Percentiles rank a stretch among this genome's conserved stretches.
Evolutionary conservation across 1,140 invertebrate species (phyloP).

Genomic region (Camponotus pennsylvanicus): DNA sequence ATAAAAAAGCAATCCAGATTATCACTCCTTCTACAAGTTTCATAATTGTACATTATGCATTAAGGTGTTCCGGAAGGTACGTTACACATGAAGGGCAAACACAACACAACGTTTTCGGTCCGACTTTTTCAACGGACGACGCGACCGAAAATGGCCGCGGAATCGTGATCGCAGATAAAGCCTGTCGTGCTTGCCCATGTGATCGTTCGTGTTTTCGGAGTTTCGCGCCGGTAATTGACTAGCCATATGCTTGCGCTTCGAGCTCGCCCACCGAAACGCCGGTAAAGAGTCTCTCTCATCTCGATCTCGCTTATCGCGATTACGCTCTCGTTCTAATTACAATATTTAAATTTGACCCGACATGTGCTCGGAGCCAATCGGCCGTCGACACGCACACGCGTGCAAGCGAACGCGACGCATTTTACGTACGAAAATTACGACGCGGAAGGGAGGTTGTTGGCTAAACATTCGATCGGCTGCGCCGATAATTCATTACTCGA

Average conservation of each 20-base stretch:
- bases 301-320: constrained; percentile 70
- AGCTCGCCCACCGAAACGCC: constrained; percentile 75
- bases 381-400: constrained; percentile 29
- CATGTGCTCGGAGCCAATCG: constrained; percentile 75
- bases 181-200: constrained; percentile 31
- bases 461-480: constrained; percentile 81
- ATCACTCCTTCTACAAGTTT: too few species aligned
- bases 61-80: constrained; percentile 31
- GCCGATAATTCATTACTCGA: constrained; percentile 81
- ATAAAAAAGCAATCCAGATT: too few species aligned
- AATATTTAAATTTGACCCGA: constrained; percentile 83
- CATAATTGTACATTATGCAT: not conserved
- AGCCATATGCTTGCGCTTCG: constrained; percentile 78
- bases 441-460: constrained; percentile 80
- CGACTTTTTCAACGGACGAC: constrained; percentile 33
- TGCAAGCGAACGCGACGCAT: constrained; percentile 26
- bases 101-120: not conserved
- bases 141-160: constrained; percentile 52
- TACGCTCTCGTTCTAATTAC: constrained; percentile 79
- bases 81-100: constrained; percentile 42
- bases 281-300: constrained; percentile 72
- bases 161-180: constrained; percentile 70
- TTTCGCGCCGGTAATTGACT: constrained; percentile 70
- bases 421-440: constrained; percentile 50
- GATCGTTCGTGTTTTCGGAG: constrained; percentile 61